Conservation (phyloP, 1,140 invertebrate species). For the Drosophila lacertosa region DNA sequence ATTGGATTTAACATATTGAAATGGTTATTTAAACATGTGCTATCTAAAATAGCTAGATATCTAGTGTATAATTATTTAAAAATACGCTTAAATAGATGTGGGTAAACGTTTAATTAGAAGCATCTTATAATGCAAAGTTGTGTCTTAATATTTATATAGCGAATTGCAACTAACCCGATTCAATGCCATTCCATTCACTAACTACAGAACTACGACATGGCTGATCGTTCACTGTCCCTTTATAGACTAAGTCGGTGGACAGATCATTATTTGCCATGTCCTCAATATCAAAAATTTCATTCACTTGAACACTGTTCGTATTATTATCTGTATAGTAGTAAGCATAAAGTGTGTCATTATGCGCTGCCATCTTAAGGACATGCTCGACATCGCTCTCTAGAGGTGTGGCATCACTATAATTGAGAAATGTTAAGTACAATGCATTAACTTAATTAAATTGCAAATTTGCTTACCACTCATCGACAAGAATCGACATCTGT, state of each 20-base stretch:
- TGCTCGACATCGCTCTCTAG: constrained; percentile 83
- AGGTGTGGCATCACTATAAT: constrained; percentile 47
- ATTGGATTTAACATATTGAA: background rate
- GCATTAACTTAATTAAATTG: background rate
- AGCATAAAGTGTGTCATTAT: constrained; percentile 94
- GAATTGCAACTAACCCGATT: constrained; percentile 68
- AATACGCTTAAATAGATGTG: too few relatives aligned
- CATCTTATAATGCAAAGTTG: too few relatives aligned
- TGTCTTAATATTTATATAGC: background rate
- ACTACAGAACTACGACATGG: constrained; percentile 52
- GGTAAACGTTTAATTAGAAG: background rate
- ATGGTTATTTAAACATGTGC: too few relatives aligned
- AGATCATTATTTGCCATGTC: constrained; percentile 84
- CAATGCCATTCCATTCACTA: constrained; percentile 81
- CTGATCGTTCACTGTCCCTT: constrained; percentile 54
- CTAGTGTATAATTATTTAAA: constrained; percentile 1
- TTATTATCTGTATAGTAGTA: constrained; percentile 95
- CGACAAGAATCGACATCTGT: constrained; percentile 77
- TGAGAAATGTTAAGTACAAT: background rate
- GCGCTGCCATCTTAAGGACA: constrained; percentile 91
- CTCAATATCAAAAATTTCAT: constrained; percentile 89
- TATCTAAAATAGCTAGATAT: background rate
- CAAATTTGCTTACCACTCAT: constrained; percentile 62
- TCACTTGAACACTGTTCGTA: constrained; percentile 91
- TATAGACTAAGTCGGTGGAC: constrained; percentile 56